These are phyloP conservation scores for Patella pellucida DNA, from an alignment of 2,888 invertebrate species.

Conservation along the genomic window DNA sequence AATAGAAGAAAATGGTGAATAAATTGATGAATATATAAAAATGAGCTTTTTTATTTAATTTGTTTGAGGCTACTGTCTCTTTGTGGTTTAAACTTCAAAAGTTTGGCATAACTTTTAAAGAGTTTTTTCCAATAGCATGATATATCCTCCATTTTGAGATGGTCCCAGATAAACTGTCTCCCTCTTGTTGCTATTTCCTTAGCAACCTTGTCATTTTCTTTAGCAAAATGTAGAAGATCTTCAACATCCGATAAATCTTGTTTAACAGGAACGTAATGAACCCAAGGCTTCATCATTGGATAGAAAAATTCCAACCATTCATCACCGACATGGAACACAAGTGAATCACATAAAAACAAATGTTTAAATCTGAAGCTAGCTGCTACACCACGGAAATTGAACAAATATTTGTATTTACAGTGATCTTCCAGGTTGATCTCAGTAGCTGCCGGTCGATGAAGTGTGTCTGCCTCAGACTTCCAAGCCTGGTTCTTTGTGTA, in stretches of 20 bases:
- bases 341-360: slow-evolving; percentile 90
- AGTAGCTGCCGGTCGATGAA: slow-evolving; percentile 84
- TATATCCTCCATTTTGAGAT: slow-evolving; percentile 85
- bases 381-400: slow-evolving; percentile 96
- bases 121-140: slow-evolving; percentile 89
- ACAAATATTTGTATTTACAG: slow-evolving; percentile 85
- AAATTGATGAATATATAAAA: neutral
- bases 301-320: slow-evolving; percentile 98
- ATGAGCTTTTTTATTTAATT: slow-evolving; percentile 35
- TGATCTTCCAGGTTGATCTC: slow-evolving; percentile 93
- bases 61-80: slow-evolving; percentile 48
- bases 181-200: slow-evolving; percentile 87
- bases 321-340: slow-evolving; percentile 93
- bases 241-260: slow-evolving; percentile 81
- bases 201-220: slow-evolving; percentile 81
- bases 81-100: slow-evolving; percentile 74
- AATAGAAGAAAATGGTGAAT: no score
- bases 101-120: slow-evolving; percentile 81
- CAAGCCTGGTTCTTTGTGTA: slow-evolving; percentile 99
- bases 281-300: slow-evolving; percentile 89
- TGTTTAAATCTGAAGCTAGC: slow-evolving; percentile 98
- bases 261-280: slow-evolving; percentile 91
- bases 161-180: slow-evolving; percentile 84
- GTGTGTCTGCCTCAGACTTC: slow-evolving; percentile 93
- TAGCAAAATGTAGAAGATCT: slow-evolving; percentile 82